Conservation (phyloP, 2,888 invertebrate genomes). For the Cerastoderma edule region DNA sequence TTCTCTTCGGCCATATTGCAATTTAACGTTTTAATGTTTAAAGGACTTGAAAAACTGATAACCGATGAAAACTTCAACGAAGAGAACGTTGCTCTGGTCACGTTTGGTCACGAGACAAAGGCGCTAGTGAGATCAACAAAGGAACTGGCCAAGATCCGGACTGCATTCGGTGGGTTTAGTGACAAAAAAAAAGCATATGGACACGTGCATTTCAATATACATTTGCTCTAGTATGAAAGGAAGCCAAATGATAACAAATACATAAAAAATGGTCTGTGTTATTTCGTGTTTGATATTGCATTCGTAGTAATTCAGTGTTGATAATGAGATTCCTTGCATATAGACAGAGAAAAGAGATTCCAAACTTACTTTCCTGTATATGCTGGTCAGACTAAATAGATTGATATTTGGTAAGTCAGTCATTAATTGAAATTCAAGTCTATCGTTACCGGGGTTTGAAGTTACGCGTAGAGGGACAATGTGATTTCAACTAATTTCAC, state of each 20-base stretch:
- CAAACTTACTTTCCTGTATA: too few relatives aligned
- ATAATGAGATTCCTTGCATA: too few relatives aligned
- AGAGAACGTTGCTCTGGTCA: slow-evolving; percentile 15
- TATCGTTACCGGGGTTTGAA: not conserved
- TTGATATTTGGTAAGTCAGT: too few relatives aligned
- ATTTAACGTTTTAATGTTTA: too few relatives aligned
- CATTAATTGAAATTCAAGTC: too few relatives aligned
- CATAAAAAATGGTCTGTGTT: not conserved
- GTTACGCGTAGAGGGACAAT: too few relatives aligned
- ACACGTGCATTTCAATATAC: not conserved
- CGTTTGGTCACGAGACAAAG: slow-evolving; percentile 22
- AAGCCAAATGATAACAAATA: not conserved
- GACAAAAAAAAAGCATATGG: not conserved
- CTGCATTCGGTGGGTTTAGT: not conserved
- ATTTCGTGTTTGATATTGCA: not conserved
- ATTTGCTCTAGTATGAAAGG: not conserved
- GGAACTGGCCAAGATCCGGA: not conserved
- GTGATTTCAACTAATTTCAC: too few relatives aligned
- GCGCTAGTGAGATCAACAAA: slow-evolving; percentile 7
- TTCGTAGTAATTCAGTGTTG: not conserved
- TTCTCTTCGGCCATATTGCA: too few relatives aligned
- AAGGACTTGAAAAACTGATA: slow-evolving; percentile 9
- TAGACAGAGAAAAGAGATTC: too few relatives aligned
- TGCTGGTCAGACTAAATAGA: too few relatives aligned
- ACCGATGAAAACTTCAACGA: slow-evolving; percentile 15